These are phyloP conservation scores for Chymomyza procnemis DNA, from an alignment of 2,888 invertebrate species.

Conservation along the genomic window DNA sequence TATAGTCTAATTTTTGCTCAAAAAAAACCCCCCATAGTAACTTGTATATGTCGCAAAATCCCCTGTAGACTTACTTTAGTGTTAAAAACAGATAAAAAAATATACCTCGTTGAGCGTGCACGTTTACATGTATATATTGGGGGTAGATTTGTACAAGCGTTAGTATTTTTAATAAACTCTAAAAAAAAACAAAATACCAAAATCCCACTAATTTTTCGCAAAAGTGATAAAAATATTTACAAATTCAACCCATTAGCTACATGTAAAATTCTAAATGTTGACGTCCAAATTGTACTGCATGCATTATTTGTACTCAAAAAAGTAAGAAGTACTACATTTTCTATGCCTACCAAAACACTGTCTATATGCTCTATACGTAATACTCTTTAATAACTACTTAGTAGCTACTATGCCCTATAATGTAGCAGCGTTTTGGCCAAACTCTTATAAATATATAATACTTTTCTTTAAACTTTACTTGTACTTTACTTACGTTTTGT, in stretches of 20 bases:
- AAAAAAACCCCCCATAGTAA: neutral
- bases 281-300: constrained; percentile 30
- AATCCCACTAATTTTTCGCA: neutral
- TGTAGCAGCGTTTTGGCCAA: constrained; percentile 10
- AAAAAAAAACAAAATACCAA: neutral
- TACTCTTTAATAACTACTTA: constrained; percentile 13
- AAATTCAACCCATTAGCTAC: constrained; percentile 15
- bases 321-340: neutral
- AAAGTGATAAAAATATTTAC: neutral
- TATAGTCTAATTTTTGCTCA: neutral
- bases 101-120: neutral
- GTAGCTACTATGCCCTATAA: neutral
- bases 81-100: neutral
- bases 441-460: constrained; percentile 5
- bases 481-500: constrained; percentile 15
- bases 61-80: constrained; percentile 8
- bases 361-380: constrained; percentile 12
- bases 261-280: constrained; percentile 20
- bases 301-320: constrained; percentile 5
- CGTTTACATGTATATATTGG: constrained; percentile 25
- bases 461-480: constrained; percentile 9
- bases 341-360: constrained; percentile 1
- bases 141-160: constrained; percentile 24
- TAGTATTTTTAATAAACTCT: neutral
- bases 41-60: neutral